Percentiles rank a stretch among this genome's conserved stretches.
phyloP scores from a whole-genome alignment of 2,797 vertebrate species.

The Halcyon badia region DNA sequence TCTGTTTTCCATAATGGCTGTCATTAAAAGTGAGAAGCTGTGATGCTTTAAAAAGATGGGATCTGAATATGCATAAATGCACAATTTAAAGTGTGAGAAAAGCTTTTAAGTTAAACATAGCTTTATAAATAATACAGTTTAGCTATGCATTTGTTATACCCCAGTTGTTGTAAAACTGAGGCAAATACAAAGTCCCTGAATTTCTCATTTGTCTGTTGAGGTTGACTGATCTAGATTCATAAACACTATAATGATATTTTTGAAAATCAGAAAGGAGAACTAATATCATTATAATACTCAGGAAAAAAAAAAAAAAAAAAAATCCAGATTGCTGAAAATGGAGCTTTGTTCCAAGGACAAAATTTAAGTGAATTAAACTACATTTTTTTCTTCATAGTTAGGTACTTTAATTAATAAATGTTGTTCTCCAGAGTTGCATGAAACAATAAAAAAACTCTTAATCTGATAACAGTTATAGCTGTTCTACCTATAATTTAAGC shows the following conservation, averaged over 20 bases:
- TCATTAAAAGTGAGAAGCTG: constrained; percentile 17
- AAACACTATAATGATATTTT: constrained; percentile 10
- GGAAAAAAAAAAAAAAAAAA: neutral
- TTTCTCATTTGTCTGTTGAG: constrained; percentile 26
- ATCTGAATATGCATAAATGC: neutral
- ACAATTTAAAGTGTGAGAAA: neutral
- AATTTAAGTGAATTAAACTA: neutral
- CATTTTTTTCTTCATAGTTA: neutral
- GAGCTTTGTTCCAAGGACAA: neutral
- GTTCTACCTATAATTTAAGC: neutral
- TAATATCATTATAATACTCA: neutral
- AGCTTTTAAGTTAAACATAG: neutral
- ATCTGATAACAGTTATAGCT: neutral
- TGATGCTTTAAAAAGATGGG: neutral
- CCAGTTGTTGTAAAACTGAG: constrained; percentile 9
- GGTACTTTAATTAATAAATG: neutral
- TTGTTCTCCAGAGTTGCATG: neutral
- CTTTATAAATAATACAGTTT: constrained; percentile 6
- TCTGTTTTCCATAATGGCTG: neutral
- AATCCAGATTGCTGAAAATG: neutral
- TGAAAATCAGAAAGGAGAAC: neutral
- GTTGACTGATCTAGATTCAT: constrained; percentile 13
- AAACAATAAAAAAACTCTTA: neutral
- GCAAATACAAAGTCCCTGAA: neutral
- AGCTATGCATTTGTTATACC: neutral